Conservation (phyloP, 2,888 invertebrate genomes). For the Eristalinus aeneus region DNA sequence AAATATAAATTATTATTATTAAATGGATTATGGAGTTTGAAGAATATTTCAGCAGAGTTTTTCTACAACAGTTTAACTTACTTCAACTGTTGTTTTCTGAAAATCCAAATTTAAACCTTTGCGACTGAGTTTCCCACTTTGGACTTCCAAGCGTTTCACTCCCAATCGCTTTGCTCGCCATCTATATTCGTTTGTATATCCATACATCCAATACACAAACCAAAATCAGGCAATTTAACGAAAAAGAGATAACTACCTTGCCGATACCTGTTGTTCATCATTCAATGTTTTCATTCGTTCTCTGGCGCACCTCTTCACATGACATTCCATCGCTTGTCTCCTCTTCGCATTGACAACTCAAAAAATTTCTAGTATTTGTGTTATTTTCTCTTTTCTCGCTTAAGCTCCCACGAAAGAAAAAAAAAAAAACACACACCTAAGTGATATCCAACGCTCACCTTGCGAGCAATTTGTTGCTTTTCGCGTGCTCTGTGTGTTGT, state of each 20-base stretch:
- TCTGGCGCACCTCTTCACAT: conserved; percentile 25
- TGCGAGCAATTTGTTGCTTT: conserved; percentile 62
- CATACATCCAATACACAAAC: conserved; percentile 3
- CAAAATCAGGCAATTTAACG: background rate
- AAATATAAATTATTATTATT: no score
- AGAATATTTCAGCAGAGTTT: no score
- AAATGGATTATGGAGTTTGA: no score
- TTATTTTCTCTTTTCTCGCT: conserved; percentile 34
- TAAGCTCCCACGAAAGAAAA: conserved; percentile 12
- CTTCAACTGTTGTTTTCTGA: no score
- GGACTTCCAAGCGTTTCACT: background rate
- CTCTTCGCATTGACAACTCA: conserved; percentile 37
- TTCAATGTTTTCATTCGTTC: conserved; percentile 32
- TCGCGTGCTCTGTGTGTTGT: conserved; percentile 9
- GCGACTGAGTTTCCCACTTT: no score
- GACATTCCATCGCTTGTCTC: conserved; percentile 55
- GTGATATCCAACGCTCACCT: conserved; percentile 21
- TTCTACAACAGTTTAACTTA: no score
- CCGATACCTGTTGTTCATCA: conserved; percentile 61
- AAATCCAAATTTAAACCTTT: no score
- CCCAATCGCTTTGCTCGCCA: background rate
- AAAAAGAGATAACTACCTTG: background rate
- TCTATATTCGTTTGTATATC: background rate
- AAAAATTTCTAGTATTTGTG: conserved; percentile 23
- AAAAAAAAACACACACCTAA: conserved; percentile 5